These are phyloP conservation scores for Piaya cayana DNA, from an alignment of 2,113 vertebrate genomes.

Conservation along the genomic window DNA sequence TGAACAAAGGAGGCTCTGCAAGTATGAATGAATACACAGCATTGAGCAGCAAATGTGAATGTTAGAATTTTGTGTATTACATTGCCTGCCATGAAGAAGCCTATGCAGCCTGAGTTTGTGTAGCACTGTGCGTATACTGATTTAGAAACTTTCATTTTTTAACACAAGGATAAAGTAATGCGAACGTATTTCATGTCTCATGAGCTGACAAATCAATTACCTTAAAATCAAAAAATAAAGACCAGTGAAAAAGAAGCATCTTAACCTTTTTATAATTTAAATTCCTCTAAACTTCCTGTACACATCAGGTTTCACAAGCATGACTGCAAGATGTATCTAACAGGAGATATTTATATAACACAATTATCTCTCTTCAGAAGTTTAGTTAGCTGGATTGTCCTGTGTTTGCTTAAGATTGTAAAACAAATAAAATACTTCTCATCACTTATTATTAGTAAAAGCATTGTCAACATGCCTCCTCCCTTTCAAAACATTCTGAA, in stretches of 20 bases:
- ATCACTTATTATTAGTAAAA: background rate
- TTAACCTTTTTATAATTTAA: background rate
- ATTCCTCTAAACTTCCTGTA: background rate
- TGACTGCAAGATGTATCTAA: background rate
- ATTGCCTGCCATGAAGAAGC: background rate
- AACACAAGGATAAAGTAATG: background rate
- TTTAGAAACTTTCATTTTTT: background rate
- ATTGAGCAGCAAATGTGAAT: background rate
- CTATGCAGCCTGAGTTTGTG: background rate
- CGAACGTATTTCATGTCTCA: background rate
- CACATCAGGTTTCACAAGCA: background rate
- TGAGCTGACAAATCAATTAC: background rate
- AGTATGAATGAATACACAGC: background rate
- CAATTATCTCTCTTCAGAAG: background rate
- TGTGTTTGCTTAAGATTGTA: background rate
- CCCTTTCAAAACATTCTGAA: slow-evolving; percentile 27
- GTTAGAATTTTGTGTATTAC: background rate
- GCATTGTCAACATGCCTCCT: background rate
- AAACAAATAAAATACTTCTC: background rate
- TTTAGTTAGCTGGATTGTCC: background rate
- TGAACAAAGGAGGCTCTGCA: background rate
- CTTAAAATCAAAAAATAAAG: background rate
- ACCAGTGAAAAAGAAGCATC: background rate
- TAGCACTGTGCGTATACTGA: background rate
- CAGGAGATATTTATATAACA: background rate